phyloP scores from a whole-genome alignment of 2,113 vertebrate genomes.

The Abramis brama region DNA sequence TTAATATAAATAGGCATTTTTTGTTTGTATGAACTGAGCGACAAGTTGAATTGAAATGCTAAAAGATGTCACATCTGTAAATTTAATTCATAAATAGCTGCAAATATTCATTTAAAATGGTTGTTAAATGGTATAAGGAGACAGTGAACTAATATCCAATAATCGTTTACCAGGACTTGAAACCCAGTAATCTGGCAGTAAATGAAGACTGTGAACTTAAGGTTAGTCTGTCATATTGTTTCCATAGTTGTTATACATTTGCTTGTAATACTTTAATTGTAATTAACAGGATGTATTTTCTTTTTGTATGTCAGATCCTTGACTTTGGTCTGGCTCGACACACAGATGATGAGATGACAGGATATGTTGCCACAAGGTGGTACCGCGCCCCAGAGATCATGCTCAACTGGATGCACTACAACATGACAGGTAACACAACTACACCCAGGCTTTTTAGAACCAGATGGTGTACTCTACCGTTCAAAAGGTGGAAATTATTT shows the following conservation, averaged over 20 bases:
- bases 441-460: background rate
- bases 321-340: conserved; percentile 97
- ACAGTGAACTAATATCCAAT: background rate
- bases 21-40: background rate
- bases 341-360: conserved; percentile 98
- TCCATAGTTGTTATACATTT: background rate
- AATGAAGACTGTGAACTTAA: conserved; percentile 99
- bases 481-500: background rate
- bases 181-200: conserved; percentile 96
- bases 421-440: conserved; percentile 87
- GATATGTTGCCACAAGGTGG: conserved; percentile 97
- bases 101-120: background rate
- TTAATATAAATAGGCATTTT: background rate
- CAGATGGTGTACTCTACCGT: background rate
- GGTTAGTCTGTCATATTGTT: conserved; percentile 71
- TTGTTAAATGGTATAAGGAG: background rate
- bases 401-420: conserved; percentile 99
- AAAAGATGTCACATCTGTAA: background rate
- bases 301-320: conserved; percentile 82
- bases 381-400: conserved; percentile 98
- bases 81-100: background rate
- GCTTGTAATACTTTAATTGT: background rate
- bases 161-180: conserved; percentile 85
- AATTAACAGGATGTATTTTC: background rate
- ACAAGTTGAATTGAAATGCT: background rate